These are phyloP conservation scores for Drosophila cracens DNA, from an alignment of 2,888 invertebrate species.

Conservation along the genomic window DNA sequence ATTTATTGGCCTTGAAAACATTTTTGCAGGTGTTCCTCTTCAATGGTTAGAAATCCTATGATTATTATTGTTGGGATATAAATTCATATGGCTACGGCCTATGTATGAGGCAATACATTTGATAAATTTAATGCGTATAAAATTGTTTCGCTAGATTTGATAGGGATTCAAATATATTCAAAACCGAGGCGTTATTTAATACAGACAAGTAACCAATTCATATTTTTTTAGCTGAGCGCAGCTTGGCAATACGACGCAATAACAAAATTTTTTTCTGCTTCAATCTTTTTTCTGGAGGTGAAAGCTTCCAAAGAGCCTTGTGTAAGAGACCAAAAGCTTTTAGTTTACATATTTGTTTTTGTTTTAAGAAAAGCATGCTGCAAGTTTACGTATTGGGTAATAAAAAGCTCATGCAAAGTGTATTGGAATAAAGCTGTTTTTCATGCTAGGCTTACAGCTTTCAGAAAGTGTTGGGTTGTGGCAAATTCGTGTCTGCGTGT, in stretches of 20 bases:
- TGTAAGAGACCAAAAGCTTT: not conserved
- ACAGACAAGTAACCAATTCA: not conserved
- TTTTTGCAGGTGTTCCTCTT: not conserved
- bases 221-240: not conserved
- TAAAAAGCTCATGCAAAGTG: constrained; percentile 37
- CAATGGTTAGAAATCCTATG: not conserved
- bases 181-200: not conserved
- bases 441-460: constrained; percentile 31
- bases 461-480: not conserved
- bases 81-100: not conserved
- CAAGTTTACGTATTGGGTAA: constrained; percentile 1
- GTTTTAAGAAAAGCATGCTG: constrained; percentile 16
- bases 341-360: not conserved
- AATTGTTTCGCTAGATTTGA: not conserved
- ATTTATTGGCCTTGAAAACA: not conserved
- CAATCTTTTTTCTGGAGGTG: not conserved
- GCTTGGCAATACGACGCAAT: too few species aligned
- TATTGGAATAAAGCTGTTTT: constrained; percentile 12
- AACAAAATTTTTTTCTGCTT: not conserved
- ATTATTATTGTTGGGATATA: not conserved
- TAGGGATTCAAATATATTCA: not conserved
- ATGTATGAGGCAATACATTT: not conserved
- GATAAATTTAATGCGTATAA: not conserved
- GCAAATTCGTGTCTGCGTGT: constrained; percentile 1
- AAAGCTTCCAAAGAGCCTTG: not conserved